Percentiles rank a stretch among this genome's conserved stretches.
These are phyloP conservation scores for Ormyrus nitidulus DNA, from an alignment of 2,888 invertebrate species.

Conservation along the genomic window DNA sequence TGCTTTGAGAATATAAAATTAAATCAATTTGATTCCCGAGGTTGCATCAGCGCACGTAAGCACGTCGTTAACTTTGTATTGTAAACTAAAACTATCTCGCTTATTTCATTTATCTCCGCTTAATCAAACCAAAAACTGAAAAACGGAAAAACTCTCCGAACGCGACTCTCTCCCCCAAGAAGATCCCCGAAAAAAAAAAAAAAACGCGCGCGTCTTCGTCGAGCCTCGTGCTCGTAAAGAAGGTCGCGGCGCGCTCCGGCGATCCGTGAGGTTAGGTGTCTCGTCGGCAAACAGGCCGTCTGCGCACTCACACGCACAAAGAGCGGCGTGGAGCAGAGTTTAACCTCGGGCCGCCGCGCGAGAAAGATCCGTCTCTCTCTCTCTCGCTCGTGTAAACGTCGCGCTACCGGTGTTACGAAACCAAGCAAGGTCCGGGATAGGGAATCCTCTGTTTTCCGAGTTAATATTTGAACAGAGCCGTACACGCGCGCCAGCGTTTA, in stretches of 20 bases:
- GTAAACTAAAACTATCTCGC: too few species aligned
- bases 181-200: too few species aligned
- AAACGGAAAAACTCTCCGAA: too few species aligned
- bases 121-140: too few species aligned
- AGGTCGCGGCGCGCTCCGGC: background rate
- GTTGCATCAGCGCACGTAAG: too few species aligned
- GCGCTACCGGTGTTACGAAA: constrained; percentile 75
- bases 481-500: constrained; percentile 41
- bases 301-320: background rate
- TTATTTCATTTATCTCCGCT: too few species aligned
- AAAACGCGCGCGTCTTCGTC: too few species aligned
- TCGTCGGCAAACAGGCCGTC: constrained; percentile 60
- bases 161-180: too few species aligned
- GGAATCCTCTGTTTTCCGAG: constrained; percentile 69
- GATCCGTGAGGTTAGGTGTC: constrained; percentile 47
- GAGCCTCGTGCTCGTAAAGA: too few species aligned
- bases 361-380: constrained; percentile 13
- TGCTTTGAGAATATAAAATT: too few species aligned
- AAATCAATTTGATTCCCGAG: too few species aligned
- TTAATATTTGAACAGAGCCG: constrained; percentile 74
- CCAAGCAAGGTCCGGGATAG: constrained; percentile 65
- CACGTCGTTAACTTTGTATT: too few species aligned
- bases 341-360: constrained; percentile 14
- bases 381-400: constrained; percentile 65
- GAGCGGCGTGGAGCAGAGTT: constrained; percentile 16